Base-by-base conservation (phyloP, 2,797 vertebrate genomes). In the Pangasius larnaudii region DNA sequence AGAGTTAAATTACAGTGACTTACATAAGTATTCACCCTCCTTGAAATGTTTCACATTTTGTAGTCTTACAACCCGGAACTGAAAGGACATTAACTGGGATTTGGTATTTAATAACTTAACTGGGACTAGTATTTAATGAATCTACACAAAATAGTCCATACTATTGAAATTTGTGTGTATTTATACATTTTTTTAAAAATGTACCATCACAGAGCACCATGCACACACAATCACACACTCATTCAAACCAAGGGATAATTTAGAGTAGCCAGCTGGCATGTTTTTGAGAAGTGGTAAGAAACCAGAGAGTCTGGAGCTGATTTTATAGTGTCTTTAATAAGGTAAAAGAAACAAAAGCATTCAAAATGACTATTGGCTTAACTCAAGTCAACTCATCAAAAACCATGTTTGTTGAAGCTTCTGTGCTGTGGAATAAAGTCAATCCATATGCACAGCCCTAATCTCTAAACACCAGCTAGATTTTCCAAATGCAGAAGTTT, bases 401-500 rank as follows among this genome's bases (percentile, higher is more conserved):
- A 42, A 27, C 2, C 56, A 53, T 65, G 33, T 67, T 7, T 77
- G 13, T 42, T 67, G 36, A 74, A 49, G 86, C 22, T 88, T 91
- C 85, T 92, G 59, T 91, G 91, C 91, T 90, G 88, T 56, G 90
- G 90, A 92, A 74, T 39, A 61, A 42, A 81, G 11, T 77, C 77
- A 86, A 33, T 85, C 65, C n/a, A 88, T 18, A 77, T 51, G 36
- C 92, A 93, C 92, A 74, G 56, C 30, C 30, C n/a, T 42, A 13
- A 85, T 82, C 91, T 93, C 93, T 92, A 93, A 93, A 85, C 85
- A 92, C 86, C 87, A 92, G 91, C 86, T 88, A 90, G 72, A 91
- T 92, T 89, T 92, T 92, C 92, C 93, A 93, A 91, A 92, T 92
- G 88, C 92, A 94, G 94, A 94, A 92, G 93, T 89, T 89, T 92